Base-by-base conservation (phyloP, 2,797 vertebrate genomes). In the Sebastes dallii region DNA sequence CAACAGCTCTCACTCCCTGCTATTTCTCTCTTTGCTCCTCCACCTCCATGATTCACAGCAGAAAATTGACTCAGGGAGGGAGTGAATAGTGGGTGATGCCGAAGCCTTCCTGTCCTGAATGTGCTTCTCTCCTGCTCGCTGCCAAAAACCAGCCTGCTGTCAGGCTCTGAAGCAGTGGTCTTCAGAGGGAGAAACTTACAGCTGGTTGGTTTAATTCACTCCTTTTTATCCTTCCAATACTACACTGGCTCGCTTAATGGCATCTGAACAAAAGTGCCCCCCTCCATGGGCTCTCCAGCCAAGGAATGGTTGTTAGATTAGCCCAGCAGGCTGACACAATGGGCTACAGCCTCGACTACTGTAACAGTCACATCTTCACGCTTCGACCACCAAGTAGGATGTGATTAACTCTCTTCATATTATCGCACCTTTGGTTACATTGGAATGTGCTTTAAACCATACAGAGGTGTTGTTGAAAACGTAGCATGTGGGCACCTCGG, bases 11-110 rank as follows among this genome's bases (percentile, higher is more conserved):
- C 79, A 22, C 81, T 84, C 56, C 30, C 71, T 77, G 70, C 67
- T 67, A 59, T 73, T 80, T 61, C 74, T 84, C 60, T 64, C 25
- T 81, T 77, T 68, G 34, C 65, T 61, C 73, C 55, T 77, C 56
- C 70, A 85, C 78, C 80, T 82, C 76, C 22, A 66, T 66, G 85
- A 88, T 86, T 90, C 78, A 83, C 85, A 78, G 85, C 88, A 86
- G 80, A 83, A 90, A 89, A 89, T 68, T 81, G 87, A 88, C 81
- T 88, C 8, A 2, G 75, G 65, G 76, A 72, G 71, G 69, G 61
- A 88, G 84, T 72, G 75, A 86, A 84, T 73, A 68, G 77, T 71
- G 69, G 67, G 74, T 55, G 79, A 86, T 73, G 77, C 67, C 79
- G 69, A 87, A 86, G 77, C 62, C 84, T 88, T 83, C 72, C 74